Evolutionary conservation across 2,888 invertebrate species (phyloP), one percentile per base, ranked within the genome.

Genomic region (Lampropteryx suffumata): DNA sequence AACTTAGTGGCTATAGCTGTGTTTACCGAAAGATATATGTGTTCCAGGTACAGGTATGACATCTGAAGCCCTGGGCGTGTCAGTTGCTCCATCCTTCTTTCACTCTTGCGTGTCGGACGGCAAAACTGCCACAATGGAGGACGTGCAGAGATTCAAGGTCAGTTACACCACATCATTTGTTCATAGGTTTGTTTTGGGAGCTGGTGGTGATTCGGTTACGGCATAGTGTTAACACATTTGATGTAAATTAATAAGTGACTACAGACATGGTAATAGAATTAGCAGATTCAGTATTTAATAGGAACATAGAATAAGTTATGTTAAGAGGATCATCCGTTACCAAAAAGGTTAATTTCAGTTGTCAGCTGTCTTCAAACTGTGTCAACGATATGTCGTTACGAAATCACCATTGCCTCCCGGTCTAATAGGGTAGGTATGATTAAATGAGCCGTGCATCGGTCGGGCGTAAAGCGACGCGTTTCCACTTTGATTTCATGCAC

Each of bases 101-200:
- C 98, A 98, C 87, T 96, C 97, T 64, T 98, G 98, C 91, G 97
- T 98, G 71, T 96, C 96, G 71, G 97, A 97, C 83, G 98, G 97
- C 58, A 96, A 97, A 91, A 95, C 97, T 39, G 98, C 98, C 56
- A 96, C 96, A 84, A 97, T 98, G 96, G 97, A 98, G 91, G 98
- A 98, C 87, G 97, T 98, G 51, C 94, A 97, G 78, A 93, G 97
- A 76, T 98, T 96, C 90, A 97, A 97, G 95, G 97, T 97, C 84
- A 85, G 86, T 73, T 53, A 41, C 29, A 27, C 24, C 48, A 42
- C 34, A 27, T 33, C 46, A 50, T 48, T 41, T 34, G 21, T 27
- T 41, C 28, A 26, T 49, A 52, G 51, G 48, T 33, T 24, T 32
- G 24, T 29, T 4, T 33, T 14, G 21, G 33, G 28, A 42, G 46